Conservation (phyloP, 2,797 vertebrate species). For the Notoglanidium macrostoma region DNA sequence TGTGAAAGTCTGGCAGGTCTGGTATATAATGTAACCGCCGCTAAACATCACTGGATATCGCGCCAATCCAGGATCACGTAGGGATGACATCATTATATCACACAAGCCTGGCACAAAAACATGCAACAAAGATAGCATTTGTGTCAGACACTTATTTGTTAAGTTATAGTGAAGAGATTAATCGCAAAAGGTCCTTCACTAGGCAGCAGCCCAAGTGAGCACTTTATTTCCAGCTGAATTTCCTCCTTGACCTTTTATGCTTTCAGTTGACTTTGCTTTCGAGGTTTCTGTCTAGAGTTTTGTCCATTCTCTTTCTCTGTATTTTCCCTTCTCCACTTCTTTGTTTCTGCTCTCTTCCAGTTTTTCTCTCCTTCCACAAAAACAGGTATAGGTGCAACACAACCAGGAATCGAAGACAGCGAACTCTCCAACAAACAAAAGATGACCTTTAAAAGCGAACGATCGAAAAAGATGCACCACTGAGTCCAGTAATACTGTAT, state of each 20-base stretch:
- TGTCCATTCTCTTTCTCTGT: not conserved
- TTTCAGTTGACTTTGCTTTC: slow-evolving; percentile 28
- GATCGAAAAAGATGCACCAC: slow-evolving; percentile 29
- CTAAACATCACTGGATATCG: not conserved
- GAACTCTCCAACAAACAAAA: slow-evolving; percentile 23
- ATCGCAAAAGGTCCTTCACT: not conserved
- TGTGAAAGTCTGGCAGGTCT: not conserved
- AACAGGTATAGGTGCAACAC: slow-evolving; percentile 15
- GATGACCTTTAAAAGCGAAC: slow-evolving; percentile 36
- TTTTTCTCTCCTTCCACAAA: not conserved
- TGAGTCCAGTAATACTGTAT: slow-evolving; percentile 20
- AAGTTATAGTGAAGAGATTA: not conserved
- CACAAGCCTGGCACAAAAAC: not conserved
- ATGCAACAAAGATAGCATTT: not conserved
- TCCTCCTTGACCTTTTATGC: slow-evolving; percentile 35
- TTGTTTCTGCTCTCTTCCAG: not conserved
- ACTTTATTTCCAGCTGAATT: slow-evolving; percentile 35
- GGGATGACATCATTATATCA: not conserved
- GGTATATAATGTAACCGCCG: not conserved
- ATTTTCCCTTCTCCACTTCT: not conserved
- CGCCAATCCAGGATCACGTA: not conserved
- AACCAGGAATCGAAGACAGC: not conserved
- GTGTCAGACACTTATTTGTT: not conserved
- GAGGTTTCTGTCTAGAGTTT: slow-evolving; percentile 6
- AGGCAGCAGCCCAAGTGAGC: not conserved